Base-by-base conservation (phyloP, 2,888 invertebrate species). In the Amiota communis region DNA sequence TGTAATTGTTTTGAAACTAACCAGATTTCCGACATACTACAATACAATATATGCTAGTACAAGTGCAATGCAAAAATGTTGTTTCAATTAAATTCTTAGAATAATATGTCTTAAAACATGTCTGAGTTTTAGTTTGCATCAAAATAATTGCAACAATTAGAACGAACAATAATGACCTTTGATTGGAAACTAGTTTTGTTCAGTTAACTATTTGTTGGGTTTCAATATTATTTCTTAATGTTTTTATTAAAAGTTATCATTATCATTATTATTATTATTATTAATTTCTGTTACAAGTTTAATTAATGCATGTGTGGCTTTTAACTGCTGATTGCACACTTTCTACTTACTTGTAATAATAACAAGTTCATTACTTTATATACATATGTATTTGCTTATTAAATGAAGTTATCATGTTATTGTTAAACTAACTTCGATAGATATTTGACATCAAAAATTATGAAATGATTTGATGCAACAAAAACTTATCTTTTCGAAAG, bases 401-500 rank as follows among this genome's bases (percentile, higher is more conserved):
- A 84, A 79, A 68, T 75, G 72, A 75, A 76, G 72, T 72, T 77
- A 80, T 77, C 78, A 79, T 73, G 53, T 20, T 36, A 11, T 15
- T 4, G 63, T 36, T 36, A 36, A 36, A 6, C 36, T 36, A 6
- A 36, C 8, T 36, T 36, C 36, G 8, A 36, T 2, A 36, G 36
- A 36, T 36, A 36, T 36, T 36, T 36, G 2, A 36, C 36, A 36
- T 6, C 36, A 36, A 36, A 36, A 36, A 36, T 36, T 36, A 36
- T 36, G 2, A 36, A 36, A 36, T n/a, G n/a, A n/a, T 36, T 36
- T 36, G 6, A 36, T 4, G 36, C 4, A 6, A 6, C 4, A 36
- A 56, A 56, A 23, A 23, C 1, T 2, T 23, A 23, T 23, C 23
- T 23, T n/a, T 23, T 23, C 23, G 23, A 23, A 23, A 23, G 23